Evolutionary conservation across 2,113 vertebrate genomes (phyloP).

Genomic region (Vulpes ferrilata): DNA sequence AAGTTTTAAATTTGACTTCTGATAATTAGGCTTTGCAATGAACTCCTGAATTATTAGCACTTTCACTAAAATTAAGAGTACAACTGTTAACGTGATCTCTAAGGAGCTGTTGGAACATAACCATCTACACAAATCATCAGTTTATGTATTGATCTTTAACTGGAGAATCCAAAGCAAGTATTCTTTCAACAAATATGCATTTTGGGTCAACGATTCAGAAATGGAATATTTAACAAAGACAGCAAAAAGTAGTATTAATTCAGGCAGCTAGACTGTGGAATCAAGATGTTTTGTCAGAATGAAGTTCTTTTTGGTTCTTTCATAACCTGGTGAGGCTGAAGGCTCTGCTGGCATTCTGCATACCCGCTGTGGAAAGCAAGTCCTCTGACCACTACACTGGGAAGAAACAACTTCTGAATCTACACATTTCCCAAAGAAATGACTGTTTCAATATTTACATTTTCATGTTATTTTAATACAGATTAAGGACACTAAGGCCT

Average conservation of each 20-base stretch:
- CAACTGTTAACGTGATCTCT: neutral
- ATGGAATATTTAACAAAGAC: neutral
- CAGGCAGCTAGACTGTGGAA: neutral
- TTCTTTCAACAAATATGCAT: neutral
- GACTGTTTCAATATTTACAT: neutral
- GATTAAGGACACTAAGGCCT: neutral
- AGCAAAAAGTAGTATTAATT: neutral
- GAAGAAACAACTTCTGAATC: neutral
- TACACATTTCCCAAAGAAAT: neutral
- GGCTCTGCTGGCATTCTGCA: neutral
- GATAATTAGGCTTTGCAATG: neutral
- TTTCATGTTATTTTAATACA: neutral
- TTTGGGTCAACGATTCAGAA: neutral
- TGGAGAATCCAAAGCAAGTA: neutral
- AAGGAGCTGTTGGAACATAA: neutral
- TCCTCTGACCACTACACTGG: neutral
- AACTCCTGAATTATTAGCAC: neutral
- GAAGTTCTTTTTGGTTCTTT: neutral
- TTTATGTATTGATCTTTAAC: neutral
- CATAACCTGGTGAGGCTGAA: neutral
- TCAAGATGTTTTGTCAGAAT: neutral
- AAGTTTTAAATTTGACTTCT: conserved; percentile 16
- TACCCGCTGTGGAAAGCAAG: no score
- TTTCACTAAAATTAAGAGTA: neutral
- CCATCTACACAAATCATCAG: neutral